Conservation (phyloP, 2,888 invertebrate species). For the Arrhopalites spinosus region DNA sequence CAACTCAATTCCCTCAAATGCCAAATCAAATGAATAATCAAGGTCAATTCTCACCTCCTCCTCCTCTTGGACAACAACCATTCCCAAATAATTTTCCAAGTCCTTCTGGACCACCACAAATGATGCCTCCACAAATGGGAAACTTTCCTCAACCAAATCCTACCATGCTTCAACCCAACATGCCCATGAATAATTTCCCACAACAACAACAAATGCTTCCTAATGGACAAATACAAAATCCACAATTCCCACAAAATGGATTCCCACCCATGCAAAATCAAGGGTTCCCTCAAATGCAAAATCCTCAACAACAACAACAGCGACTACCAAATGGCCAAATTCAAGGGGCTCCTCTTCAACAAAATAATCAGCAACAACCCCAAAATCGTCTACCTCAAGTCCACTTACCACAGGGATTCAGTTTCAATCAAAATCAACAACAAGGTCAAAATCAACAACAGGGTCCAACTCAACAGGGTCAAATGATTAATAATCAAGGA, state of each 20-base stretch:
- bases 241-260: constrained; percentile 21
- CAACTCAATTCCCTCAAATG: constrained; percentile 12
- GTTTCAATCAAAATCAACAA: constrained; percentile 34
- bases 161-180: not conserved
- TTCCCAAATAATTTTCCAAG: not conserved
- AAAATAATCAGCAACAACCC: not conserved
- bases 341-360: not conserved
- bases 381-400: constrained; percentile 27
- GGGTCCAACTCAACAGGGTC: constrained; percentile 16
- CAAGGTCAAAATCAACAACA: constrained; percentile 5
- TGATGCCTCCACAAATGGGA: not conserved
- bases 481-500: constrained; percentile 18
- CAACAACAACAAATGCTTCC: not conserved
- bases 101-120: not conserved
- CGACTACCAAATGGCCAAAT: constrained; percentile 6
- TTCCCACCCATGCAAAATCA: constrained; percentile 7
- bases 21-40: not conserved
- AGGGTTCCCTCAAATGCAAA: constrained; percentile 16
- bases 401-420: constrained; percentile 22
- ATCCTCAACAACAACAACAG: constrained; percentile 10
- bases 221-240: not conserved
- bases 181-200: not conserved
- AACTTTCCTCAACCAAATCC: not conserved
- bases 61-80: not conserved
- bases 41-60: not conserved